A percentile compares a stretch with the other conserved stretches of the same genome.
Evolutionary conservation across 2,113 vertebrate species (phyloP).

Genomic region (Gasterosteus aculeatus): DNA sequence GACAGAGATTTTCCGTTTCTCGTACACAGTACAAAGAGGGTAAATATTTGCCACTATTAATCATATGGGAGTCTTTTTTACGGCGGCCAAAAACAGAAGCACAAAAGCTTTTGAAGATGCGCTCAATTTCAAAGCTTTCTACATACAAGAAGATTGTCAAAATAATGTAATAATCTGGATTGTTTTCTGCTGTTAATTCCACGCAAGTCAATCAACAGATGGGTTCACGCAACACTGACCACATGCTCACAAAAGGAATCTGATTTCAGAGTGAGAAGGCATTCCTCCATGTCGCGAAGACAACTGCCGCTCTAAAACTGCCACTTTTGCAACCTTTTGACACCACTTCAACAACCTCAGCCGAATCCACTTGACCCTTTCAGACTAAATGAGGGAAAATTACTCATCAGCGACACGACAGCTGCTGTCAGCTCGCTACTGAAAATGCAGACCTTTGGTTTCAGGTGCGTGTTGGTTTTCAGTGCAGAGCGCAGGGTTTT

Average conservation of each 20-base stretch:
- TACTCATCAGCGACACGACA: not conserved
- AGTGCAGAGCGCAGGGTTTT: not conserved
- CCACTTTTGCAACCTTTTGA: slow-evolving; percentile 6
- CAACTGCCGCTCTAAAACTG: not conserved
- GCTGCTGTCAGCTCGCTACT: not conserved
- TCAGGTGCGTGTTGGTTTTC: not conserved
- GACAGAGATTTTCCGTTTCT: slow-evolving; percentile 3
- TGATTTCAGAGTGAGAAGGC: not conserved
- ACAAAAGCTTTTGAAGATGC: not conserved
- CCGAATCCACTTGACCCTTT: not conserved
- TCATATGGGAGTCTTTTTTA: not conserved
- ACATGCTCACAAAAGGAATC: slow-evolving; percentile 32
- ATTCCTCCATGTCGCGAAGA: not conserved
- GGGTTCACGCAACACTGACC: not conserved
- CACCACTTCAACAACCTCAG: not conserved
- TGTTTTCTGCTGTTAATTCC: not conserved
- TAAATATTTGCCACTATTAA: slow-evolving; percentile 34
- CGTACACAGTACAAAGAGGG: not conserved
- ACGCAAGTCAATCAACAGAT: slow-evolving; percentile 20
- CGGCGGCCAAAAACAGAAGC: not conserved
- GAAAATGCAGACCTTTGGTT: not conserved
- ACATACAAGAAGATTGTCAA: not conserved
- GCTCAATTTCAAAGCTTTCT: not conserved
- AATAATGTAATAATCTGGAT: not conserved
- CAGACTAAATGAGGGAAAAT: slow-evolving; percentile 16